Conservation (phyloP, 2,113 vertebrate genomes). For the Heloderma charlesbogerti region DNA sequence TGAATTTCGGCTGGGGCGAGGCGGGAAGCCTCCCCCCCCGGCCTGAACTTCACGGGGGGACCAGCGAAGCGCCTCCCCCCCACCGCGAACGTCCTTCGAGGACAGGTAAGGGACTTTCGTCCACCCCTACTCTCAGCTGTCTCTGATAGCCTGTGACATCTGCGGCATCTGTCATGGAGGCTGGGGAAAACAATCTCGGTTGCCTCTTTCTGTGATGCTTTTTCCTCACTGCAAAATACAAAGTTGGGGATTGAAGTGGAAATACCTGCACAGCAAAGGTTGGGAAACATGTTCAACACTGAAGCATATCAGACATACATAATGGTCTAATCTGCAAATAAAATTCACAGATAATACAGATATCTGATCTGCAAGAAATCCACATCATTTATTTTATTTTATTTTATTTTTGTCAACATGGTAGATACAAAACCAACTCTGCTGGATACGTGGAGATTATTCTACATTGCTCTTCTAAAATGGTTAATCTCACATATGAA, state of each 20-base stretch:
- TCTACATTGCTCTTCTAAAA: not conserved
- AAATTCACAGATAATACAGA: not conserved
- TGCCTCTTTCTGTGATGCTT: constrained; percentile 50
- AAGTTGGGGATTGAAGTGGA: constrained; percentile 3
- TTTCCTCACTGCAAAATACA: constrained; percentile 35
- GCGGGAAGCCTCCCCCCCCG: too few species aligned
- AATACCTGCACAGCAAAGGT: not conserved
- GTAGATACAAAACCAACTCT: not conserved
- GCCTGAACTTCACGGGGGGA: too few species aligned
- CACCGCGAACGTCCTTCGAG: too few species aligned
- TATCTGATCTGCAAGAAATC: not conserved
- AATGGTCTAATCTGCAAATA: not conserved
- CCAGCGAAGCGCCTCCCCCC: too few species aligned
- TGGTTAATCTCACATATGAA: not conserved
- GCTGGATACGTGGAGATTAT: not conserved
- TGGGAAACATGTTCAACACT: constrained; percentile 13
- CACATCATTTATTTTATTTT: not conserved
- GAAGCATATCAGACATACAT: constrained; percentile 51
- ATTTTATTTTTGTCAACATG: not conserved
- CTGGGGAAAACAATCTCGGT: constrained; percentile 62
- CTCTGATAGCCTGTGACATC: constrained; percentile 69
- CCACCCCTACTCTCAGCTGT: constrained; percentile 73
- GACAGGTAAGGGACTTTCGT: too few species aligned
- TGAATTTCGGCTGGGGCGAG: too few species aligned
- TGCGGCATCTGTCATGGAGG: constrained; percentile 71